These are phyloP conservation scores for Hypercompe scribonia DNA, from an alignment of 2,888 invertebrate species.

Conservation along the genomic window DNA sequence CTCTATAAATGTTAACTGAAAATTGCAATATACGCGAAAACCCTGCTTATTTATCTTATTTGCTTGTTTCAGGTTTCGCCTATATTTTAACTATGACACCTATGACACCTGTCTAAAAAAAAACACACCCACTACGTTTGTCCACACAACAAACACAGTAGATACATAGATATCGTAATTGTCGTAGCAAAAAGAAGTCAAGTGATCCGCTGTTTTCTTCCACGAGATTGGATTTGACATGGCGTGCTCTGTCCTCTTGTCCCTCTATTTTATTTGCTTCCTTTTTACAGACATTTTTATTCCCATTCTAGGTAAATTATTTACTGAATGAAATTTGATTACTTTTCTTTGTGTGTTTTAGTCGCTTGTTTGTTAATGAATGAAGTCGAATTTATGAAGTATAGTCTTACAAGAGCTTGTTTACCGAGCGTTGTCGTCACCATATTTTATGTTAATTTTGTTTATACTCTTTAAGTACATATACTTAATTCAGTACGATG, in stretches of 20 bases:
- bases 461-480: not conserved
- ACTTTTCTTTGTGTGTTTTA: constrained; percentile 19
- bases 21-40: not conserved
- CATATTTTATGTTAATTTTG: constrained; percentile 12
- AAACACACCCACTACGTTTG: constrained; percentile 11
- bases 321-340: constrained; percentile 41
- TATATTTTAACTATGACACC: no score
- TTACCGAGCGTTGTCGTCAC: constrained; percentile 20
- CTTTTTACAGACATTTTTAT: constrained; percentile 22
- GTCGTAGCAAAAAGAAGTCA: constrained; percentile 37
- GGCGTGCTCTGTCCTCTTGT: constrained; percentile 20
- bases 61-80: no score
- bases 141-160: constrained; percentile 27
- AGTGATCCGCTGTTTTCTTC: constrained; percentile 36
- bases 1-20: not conserved
- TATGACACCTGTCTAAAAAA: not conserved
- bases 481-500: not conserved
- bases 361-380: constrained; percentile 28
- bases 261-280: constrained; percentile 31
- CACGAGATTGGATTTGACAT: constrained; percentile 47
- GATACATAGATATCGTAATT: constrained; percentile 32
- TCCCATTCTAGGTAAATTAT: constrained; percentile 24
- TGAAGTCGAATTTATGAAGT: constrained; percentile 27
- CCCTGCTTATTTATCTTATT: not conserved
- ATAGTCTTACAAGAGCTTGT: constrained; percentile 16